These are phyloP conservation scores for Agapetus fuscipes DNA, from an alignment of 2,888 invertebrate genomes.

Conservation along the genomic window DNA sequence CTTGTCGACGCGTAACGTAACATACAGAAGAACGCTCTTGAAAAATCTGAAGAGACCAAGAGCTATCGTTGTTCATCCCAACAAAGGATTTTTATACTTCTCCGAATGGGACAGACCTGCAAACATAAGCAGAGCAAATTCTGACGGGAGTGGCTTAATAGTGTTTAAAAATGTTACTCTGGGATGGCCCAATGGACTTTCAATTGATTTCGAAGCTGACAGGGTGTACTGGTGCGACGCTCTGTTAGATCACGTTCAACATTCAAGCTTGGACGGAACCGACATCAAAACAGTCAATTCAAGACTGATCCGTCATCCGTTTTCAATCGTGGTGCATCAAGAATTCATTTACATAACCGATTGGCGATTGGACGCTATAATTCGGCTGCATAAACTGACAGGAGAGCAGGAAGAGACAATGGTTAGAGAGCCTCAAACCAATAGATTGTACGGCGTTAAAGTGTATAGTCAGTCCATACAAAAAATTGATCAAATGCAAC, in stretches of 20 bases:
- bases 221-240: conserved; percentile 98
- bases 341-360: conserved; percentile 96
- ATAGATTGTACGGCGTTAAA: conserved; percentile 85
- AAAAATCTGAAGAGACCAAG: conserved; percentile 86
- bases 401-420: conserved; percentile 82
- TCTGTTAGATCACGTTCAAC: conserved; percentile 89
- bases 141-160: conserved; percentile 79
- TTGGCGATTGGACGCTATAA: conserved; percentile 92
- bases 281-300: conserved; percentile 87
- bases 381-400: conserved; percentile 78
- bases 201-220: conserved; percentile 82
- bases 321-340: conserved; percentile 82
- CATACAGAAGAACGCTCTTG: conserved; percentile 71
- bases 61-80: conserved; percentile 95
- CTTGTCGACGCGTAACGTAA: conserved; percentile 76
- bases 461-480: conserved; percentile 74
- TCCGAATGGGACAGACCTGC: conserved; percentile 96
- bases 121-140: conserved; percentile 86
- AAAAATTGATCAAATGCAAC: conserved; percentile 60
- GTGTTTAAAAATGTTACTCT: conserved; percentile 86
- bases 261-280: conserved; percentile 81
- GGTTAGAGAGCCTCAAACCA: conserved; percentile 81
- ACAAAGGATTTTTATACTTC: conserved; percentile 88
- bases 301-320: conserved; percentile 76
- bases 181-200: conserved; percentile 96